Conservation (phyloP, 2,113 vertebrate species). For the Syngnathus floridae region DNA sequence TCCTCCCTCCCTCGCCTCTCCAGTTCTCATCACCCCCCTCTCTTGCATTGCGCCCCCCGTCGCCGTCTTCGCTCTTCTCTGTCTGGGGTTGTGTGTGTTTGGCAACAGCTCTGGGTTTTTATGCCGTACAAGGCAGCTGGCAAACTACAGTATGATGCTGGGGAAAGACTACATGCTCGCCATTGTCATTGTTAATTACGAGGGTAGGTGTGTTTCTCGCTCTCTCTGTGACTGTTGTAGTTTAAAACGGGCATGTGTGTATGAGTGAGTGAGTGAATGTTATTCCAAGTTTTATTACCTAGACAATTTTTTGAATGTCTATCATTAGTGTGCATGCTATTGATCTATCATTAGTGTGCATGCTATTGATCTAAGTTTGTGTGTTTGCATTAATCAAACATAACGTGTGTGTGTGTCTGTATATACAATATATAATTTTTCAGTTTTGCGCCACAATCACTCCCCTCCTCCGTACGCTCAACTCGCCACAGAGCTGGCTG, state of each 20-base stretch:
- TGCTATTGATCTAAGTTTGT: background rate
- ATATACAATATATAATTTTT: conserved; percentile 18
- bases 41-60: conserved; percentile 9
- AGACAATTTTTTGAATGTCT: conserved; percentile 9
- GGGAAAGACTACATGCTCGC: conserved; percentile 74
- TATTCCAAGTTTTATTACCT: background rate
- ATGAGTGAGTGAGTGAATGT: conserved; percentile 6
- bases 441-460: conserved; percentile 31
- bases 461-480: conserved; percentile 36
- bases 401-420: conserved; percentile 30
- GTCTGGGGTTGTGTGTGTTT: conserved; percentile 52
- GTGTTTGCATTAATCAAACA: conserved; percentile 7
- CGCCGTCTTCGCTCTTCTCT: conserved; percentile 15
- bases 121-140: conserved; percentile 50
- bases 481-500: conserved; percentile 38
- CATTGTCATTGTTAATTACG: conserved; percentile 71
- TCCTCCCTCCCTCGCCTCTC: conserved; percentile 8
- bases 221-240: conserved; percentile 22
- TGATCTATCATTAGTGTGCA: background rate
- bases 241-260: conserved; percentile 14
- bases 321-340: conserved; percentile 1
- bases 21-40: conserved; percentile 8
- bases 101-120: conserved; percentile 39
- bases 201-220: conserved; percentile 61
- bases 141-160: conserved; percentile 64